Conservation (phyloP, 1,140 invertebrate species). For the Aphidius ervi region DNA sequence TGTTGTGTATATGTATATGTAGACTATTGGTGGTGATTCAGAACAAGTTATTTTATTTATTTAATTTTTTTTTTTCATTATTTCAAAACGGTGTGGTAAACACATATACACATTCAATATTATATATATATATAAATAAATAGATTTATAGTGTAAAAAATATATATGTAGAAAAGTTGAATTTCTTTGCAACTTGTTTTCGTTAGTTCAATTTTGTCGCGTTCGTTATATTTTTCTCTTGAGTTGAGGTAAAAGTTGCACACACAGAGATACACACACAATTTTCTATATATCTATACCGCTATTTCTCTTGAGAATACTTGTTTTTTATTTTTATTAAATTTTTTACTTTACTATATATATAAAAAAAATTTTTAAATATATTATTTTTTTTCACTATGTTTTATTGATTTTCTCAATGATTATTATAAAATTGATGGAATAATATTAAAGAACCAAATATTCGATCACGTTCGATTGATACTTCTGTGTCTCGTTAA, state of each 20-base stretch:
- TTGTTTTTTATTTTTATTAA: slow-evolving; percentile 5
- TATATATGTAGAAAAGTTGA: too few relatives aligned
- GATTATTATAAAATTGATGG: background rate
- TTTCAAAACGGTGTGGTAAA: background rate
- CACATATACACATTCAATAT: too few relatives aligned
- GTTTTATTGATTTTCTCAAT: background rate
- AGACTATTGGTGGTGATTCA: too few relatives aligned
- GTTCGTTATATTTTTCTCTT: slow-evolving; percentile 20
- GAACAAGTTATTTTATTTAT: background rate
- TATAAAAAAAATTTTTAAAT: too few relatives aligned
- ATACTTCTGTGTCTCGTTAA: slow-evolving; percentile 11
- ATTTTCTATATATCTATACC: slow-evolving; percentile 12
- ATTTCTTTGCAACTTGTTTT: slow-evolving; percentile 16
- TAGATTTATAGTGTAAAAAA: too few relatives aligned
- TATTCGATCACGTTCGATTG: slow-evolving; percentile 12
- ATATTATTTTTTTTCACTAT: background rate
- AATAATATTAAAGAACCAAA: too few relatives aligned
- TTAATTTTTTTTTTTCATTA: background rate
- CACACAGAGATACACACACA: background rate
- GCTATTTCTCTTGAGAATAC: slow-evolving; percentile 13
- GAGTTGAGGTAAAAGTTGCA: slow-evolving; percentile 7
- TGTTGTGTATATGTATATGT: too few relatives aligned
- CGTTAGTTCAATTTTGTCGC: slow-evolving; percentile 11
- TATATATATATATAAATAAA: too few relatives aligned
- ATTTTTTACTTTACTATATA: background rate